Base-by-base conservation (phyloP, 2,113 vertebrate genomes). In the Elachura formosa region DNA sequence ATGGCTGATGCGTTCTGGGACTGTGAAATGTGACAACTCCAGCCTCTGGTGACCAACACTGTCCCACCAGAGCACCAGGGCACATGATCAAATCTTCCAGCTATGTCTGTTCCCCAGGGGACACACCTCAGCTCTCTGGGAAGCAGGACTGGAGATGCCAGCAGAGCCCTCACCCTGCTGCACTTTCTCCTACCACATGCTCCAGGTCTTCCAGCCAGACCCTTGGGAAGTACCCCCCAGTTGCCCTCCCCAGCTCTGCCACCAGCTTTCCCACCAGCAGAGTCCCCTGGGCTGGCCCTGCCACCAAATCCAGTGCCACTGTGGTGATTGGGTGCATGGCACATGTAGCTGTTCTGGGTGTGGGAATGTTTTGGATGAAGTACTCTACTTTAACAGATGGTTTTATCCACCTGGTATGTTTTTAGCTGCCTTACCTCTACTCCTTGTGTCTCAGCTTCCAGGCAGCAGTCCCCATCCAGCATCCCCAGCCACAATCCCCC, bases 201-300 rank as follows among this genome's bases (percentile, higher is more conserved):
- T 86, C 87, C 79, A 63, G 87, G 89, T 96, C 95, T 97, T 96
- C 92, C 94, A 87, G 54, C n/a, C 2, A 9, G 4, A 23, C 46
- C 61, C 66, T 36, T 40, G 81, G 52, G 43, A 92, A 56, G 31
- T 23, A n/a, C 11, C 28, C 55, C 19, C 10, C 14, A 15, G 25
- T 52, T 1, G 0, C 56, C 43, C 45, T 46, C 19, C 29, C 36
- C 7, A 3, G 34, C 36, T 85, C 51, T 15, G 5, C 61, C 22
- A 5, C 52, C 67, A 76, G 34, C 62, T 78, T 13, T 82, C 28
- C 90, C 71, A 64, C 75, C 6, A 12, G 64, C 82, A 71, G 48
- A 49, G 36, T 24, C 72, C 62, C 55, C 54, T 1, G 0, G 24
- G 48, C 89, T 76, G n/a, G 49, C 72, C 45, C 92, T 92, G 41